phyloP scores from a whole-genome alignment of 2,113 vertebrate genomes.

The Origma solitaria region DNA sequence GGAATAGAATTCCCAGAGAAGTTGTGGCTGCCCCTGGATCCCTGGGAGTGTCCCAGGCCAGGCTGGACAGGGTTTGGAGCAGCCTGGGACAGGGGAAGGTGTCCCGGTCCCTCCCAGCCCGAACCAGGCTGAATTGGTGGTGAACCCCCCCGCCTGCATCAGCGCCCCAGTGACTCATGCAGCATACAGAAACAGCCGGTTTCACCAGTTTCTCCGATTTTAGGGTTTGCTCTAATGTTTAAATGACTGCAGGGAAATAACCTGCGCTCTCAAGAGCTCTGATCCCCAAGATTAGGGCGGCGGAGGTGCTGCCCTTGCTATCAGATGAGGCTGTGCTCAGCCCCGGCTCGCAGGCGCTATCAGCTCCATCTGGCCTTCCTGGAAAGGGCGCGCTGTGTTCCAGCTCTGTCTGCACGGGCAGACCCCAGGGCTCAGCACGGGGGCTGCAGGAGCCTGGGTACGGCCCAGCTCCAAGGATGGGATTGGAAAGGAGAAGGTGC shows the following conservation, averaged over 20 bases:
- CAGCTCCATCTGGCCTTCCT: neutral
- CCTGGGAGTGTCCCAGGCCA: rapidly evolving
- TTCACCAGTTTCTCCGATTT: neutral
- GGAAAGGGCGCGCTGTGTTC: neutral
- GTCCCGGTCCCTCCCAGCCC: neutral
- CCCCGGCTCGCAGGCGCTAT: neutral
- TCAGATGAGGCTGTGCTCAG: slow-evolving; percentile 9
- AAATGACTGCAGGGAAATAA: slow-evolving; percentile 1
- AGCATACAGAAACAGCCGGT: neutral
- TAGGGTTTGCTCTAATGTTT: neutral
- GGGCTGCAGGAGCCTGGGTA: rapidly evolving
- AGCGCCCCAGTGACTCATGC: neutral
- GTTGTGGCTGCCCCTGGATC: neutral
- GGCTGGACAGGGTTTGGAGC: rapidly evolving
- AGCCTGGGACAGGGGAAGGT: rapidly evolving
- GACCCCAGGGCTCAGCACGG: rapidly evolving
- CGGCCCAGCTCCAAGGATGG: rapidly evolving
- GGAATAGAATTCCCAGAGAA: neutral
- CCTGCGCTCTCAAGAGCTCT: neutral
- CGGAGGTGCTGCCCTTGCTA: neutral
- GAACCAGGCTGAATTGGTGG: rapidly evolving
- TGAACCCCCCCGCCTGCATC: neutral
- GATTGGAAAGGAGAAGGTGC: neutral
- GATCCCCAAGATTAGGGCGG: slow-evolving; percentile 13
- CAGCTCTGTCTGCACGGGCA: rapidly evolving